Evolutionary conservation across 2,888 invertebrate genomes (phyloP).

Genomic region (Steromphala cineraria): DNA sequence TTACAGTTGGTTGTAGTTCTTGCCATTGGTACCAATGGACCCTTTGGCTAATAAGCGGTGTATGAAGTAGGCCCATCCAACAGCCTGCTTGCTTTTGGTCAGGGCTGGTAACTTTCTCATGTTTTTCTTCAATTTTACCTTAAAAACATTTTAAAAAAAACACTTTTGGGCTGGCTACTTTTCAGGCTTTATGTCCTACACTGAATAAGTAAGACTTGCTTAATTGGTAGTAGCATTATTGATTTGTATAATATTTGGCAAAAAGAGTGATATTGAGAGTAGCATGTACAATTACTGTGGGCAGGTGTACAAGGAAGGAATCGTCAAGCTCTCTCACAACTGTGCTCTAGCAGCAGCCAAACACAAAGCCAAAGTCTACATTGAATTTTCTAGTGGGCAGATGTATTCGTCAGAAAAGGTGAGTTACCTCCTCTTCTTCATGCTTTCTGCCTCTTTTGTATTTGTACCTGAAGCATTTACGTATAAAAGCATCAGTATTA

Average conservation of each 20-base stretch:
- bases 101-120: too few relatives aligned
- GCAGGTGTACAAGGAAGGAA: conserved; percentile 89
- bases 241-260: too few relatives aligned
- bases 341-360: conserved; percentile 87
- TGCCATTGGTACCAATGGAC: neutral
- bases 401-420: conserved; percentile 89
- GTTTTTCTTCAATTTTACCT: too few relatives aligned
- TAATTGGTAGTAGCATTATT: too few relatives aligned
- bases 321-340: conserved; percentile 87
- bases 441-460: neutral
- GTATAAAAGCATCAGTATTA: too few relatives aligned
- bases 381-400: conserved; percentile 91
- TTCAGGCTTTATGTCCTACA: neutral
- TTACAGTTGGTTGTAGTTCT: too few relatives aligned
- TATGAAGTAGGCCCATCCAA: too few relatives aligned
- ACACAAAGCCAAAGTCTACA: conserved; percentile 82
- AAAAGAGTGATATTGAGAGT: neutral
- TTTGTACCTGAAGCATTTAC: too few relatives aligned
- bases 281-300: neutral
- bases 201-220: neutral
- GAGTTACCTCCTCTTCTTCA: conserved; percentile 31
- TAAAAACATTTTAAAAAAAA: too few relatives aligned
- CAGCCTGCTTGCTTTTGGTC: too few relatives aligned
- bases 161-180: too few relatives aligned
- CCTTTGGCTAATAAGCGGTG: neutral